Conservation (phyloP, 2,113 vertebrate genomes). For the Amia ocellicauda region DNA sequence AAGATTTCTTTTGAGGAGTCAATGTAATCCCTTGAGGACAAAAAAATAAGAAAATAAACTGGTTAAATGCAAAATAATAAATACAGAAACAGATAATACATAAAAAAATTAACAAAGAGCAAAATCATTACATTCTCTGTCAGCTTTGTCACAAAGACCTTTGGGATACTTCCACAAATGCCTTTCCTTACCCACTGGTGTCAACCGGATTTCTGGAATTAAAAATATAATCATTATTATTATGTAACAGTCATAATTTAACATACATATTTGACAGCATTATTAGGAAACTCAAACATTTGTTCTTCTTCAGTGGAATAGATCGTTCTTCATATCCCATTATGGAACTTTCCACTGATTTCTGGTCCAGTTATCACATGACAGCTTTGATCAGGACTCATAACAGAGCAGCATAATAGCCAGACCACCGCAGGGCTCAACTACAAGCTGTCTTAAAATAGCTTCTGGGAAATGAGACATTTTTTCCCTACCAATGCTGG, state of each 20-base stretch:
- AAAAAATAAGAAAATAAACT: not conserved
- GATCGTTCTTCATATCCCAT: not conserved
- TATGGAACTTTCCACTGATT: too few species aligned
- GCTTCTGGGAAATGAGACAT: constrained; percentile 5
- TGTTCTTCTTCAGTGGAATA: not conserved
- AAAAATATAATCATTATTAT: too few species aligned
- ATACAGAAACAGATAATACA: not conserved
- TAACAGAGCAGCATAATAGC: not conserved
- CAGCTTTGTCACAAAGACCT: not conserved
- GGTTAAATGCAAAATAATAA: not conserved
- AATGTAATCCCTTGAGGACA: constrained; percentile 11
- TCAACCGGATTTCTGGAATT: constrained; percentile 1
- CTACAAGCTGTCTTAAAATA: constrained; percentile 12
- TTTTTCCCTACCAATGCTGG: not conserved
- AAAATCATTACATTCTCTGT: not conserved
- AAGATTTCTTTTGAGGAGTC: constrained; percentile 14
- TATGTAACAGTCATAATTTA: too few species aligned
- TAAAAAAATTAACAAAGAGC: not conserved
- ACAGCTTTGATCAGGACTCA: too few species aligned
- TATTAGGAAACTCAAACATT: not conserved
- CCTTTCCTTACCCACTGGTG: not conserved
- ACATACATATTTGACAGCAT: not conserved
- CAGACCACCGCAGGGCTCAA: not conserved
- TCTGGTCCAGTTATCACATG: too few species aligned
- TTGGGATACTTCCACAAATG: not conserved